Conservation (phyloP, 2,113 vertebrate genomes). For the Emydocephalus ijimae region DNA sequence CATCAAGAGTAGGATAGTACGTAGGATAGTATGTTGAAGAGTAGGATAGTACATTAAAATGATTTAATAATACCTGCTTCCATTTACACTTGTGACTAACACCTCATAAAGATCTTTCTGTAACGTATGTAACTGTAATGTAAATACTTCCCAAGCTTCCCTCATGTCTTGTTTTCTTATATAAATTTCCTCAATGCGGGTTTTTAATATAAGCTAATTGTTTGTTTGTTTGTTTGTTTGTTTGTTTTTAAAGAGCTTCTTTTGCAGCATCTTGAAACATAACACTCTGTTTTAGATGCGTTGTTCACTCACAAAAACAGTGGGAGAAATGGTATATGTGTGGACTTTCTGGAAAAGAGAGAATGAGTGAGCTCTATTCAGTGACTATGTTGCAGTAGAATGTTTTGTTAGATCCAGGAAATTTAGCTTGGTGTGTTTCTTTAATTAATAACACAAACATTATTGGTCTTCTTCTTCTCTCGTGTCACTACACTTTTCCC, state of each 20-base stretch:
- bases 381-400: neutral
- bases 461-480: no score
- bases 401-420: neutral
- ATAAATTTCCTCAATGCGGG: neutral
- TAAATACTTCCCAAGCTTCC: neutral
- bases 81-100: neutral
- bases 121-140: neutral
- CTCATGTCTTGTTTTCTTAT: neutral
- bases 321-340: neutral
- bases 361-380: neutral
- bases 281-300: neutral
- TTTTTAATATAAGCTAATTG: neutral
- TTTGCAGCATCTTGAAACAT: neutral
- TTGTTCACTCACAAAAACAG: neutral
- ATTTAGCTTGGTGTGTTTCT: neutral
- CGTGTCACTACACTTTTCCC: no score
- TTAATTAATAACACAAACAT: neutral
- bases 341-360: neutral
- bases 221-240: neutral
- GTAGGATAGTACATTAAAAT: neutral
- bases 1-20: neutral
- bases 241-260: neutral
- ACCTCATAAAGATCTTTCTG: neutral
- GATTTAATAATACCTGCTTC: neutral
- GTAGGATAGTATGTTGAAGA: no score